Conservation (phyloP, 2,113 vertebrate species). For the Porphyrio hochstetteri region DNA sequence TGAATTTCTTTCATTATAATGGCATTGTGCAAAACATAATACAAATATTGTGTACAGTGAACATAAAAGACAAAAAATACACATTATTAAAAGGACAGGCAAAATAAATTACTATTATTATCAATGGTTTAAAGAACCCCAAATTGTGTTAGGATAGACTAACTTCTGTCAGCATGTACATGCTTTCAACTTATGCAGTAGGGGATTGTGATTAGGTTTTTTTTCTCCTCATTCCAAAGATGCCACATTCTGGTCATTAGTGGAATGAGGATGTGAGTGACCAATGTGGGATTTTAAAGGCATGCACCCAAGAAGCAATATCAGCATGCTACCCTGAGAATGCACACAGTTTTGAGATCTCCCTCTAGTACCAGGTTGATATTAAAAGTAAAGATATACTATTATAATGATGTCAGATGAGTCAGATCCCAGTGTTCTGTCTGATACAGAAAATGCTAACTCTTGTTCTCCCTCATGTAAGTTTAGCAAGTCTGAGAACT, state of each 20-base stretch:
- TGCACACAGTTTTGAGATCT: not conserved
- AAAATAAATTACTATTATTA: not conserved
- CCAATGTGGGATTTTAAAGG: not conserved
- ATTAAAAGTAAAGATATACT: not conserved
- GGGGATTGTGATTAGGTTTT: not conserved
- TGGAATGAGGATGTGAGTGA: not conserved
- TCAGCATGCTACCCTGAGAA: fast-evolving
- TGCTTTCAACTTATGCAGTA: not conserved
- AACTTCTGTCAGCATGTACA: not conserved
- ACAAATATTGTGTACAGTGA: not conserved
- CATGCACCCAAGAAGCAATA: not conserved
- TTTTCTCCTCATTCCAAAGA: not conserved
- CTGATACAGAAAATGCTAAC: not conserved
- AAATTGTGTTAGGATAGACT: not conserved
- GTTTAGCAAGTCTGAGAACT: not conserved
- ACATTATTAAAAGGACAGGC: not conserved
- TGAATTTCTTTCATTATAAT: slow-evolving; percentile 11
- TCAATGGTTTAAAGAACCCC: not conserved
- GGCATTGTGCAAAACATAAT: not conserved
- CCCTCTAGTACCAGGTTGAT: not conserved
- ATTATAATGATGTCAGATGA: not conserved
- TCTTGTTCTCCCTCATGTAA: not conserved
- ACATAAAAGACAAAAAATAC: not conserved
- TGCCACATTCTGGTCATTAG: not conserved
- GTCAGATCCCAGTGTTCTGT: not conserved